phyloP scores from a whole-genome alignment of 1,140 invertebrate genomes.

The Marisa cornuarietis region DNA sequence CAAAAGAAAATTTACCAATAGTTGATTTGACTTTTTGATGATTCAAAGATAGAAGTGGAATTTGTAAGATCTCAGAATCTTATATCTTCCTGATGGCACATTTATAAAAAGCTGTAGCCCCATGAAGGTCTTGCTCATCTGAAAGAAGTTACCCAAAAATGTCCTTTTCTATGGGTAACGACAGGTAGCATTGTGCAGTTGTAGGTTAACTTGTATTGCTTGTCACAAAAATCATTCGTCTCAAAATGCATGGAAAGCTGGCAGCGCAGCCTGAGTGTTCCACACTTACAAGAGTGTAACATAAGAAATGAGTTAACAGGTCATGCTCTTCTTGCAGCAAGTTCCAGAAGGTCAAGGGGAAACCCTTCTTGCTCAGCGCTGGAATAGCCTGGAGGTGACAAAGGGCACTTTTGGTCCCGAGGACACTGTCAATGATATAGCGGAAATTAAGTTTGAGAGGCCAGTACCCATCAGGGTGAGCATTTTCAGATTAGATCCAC shows the following conservation, averaged over 20 bases:
- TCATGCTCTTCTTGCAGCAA: conserved; percentile 30
- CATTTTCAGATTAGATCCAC: neutral
- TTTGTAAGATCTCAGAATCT: too few relatives aligned
- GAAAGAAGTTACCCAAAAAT: too few relatives aligned
- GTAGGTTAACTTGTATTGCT: too few relatives aligned
- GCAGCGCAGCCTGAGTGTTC: too few relatives aligned
- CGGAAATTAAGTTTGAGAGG: conserved; percentile 90
- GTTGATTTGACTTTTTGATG: neutral
- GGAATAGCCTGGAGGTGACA: conserved; percentile 80
- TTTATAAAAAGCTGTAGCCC: too few relatives aligned
- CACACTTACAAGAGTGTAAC: neutral
- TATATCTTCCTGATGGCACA: too few relatives aligned
- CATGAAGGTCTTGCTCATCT: too few relatives aligned
- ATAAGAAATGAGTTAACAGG: neutral
- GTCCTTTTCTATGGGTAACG: too few relatives aligned
- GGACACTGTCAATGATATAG: conserved; percentile 77
- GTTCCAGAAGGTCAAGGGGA: conserved; percentile 40
- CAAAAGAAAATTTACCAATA: neutral
- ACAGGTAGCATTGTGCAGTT: too few relatives aligned
- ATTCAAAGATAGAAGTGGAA: too few relatives aligned
- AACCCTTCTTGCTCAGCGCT: conserved; percentile 66
- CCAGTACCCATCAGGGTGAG: conserved; percentile 84
- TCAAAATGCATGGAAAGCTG: too few relatives aligned
- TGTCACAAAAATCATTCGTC: too few relatives aligned
- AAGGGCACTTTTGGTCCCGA: conserved; percentile 80